Evolutionary conservation across 2,797 vertebrate genomes (phyloP).

Genomic region (Decapterus maruadsi): DNA sequence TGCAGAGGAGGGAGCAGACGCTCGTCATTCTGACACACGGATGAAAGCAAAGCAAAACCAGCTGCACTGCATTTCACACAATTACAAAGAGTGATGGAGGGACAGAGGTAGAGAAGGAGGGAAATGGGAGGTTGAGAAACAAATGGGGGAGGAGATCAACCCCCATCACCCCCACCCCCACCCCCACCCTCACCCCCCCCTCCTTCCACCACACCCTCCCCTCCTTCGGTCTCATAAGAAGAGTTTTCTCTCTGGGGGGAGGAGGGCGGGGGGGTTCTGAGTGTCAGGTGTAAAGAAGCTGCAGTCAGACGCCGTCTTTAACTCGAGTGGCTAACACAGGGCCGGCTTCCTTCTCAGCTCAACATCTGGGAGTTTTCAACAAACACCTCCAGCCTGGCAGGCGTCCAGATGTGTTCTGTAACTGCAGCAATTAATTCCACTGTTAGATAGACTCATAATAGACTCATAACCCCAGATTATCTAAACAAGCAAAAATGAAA

Average conservation of each 20-base stretch:
- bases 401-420: slow-evolving; percentile 74
- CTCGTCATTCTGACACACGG: slow-evolving; percentile 91
- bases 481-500: slow-evolving; percentile 21
- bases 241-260: slow-evolving; percentile 40
- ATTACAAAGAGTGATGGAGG: slow-evolving; percentile 29
- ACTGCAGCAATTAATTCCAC: slow-evolving; percentile 62
- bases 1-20: slow-evolving; percentile 96
- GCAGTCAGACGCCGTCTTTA: slow-evolving; percentile 18
- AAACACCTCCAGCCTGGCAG: slow-evolving; percentile 66
- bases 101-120: slow-evolving; percentile 9
- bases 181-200: too few species aligned
- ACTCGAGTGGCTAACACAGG: slow-evolving; percentile 16
- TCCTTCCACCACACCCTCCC: too few species aligned
- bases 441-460: slow-evolving; percentile 42
- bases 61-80: slow-evolving; percentile 83
- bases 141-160: slow-evolving; percentile 70
- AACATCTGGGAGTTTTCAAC: slow-evolving; percentile 76
- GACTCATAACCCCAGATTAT: slow-evolving; percentile 23
- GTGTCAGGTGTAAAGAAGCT: slow-evolving; percentile 9
- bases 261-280: slow-evolving; percentile 60
- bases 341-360: slow-evolving; percentile 48
- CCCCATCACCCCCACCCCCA: slow-evolving; percentile 17
- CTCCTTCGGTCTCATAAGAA: slow-evolving; percentile 41
- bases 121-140: slow-evolving; percentile 32
- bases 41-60: slow-evolving; percentile 79